Base-by-base conservation (phyloP, 2,888 invertebrate species). In the Trichogramma evanescens region DNA sequence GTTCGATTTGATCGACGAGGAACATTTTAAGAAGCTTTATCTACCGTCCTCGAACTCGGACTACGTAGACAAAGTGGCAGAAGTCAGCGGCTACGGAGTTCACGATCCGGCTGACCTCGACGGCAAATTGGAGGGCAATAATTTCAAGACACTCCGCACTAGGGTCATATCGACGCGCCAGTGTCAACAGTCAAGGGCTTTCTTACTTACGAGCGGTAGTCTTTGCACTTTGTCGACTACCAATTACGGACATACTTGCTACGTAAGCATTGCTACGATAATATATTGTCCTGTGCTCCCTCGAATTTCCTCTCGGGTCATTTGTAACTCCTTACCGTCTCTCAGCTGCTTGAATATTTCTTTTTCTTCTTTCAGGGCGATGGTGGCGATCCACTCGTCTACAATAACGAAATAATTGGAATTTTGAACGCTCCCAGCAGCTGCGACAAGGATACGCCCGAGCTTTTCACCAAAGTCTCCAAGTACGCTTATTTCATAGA, bases 391-490 rank as follows among this genome's bases (percentile, higher is more conserved):
- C 59, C 59, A 2, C 43, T 60, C 1, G 56, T 60, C 0, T n/a
- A 44, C 13, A 40, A 53, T 4, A 49, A 50, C 6, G 13, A 5
- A 0, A 8, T 60, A 13, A 26, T 60, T 13, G 59, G 59, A 42
- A 56, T 60, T 13, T 41, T 48, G 5, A 60, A 56, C 8, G 39
- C 39, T 4, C 42, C 58, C 8, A 53, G 38, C 1, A 53, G 46
- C 1, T 54, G 50, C 41, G n/a, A 54, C 3, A 1, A 13, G 6
- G 10, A 42, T 3, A n/a, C 1, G 4, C 58, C 54, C 4, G 54
- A 59, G 43, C 1, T 54, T 3, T 59, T 59, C n/a, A 59, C 59
- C 6, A 54, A 50, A 46, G 52, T 60, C 3, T 52, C 60, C 9
- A 43, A 10, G 1, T 52, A 60, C 8, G 13, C 53, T 1, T 13